Percentiles rank a stretch among this genome's conserved stretches.
These are phyloP conservation scores for Notothenia rossii DNA, from an alignment of 2,113 vertebrate genomes.

Conservation along the genomic window DNA sequence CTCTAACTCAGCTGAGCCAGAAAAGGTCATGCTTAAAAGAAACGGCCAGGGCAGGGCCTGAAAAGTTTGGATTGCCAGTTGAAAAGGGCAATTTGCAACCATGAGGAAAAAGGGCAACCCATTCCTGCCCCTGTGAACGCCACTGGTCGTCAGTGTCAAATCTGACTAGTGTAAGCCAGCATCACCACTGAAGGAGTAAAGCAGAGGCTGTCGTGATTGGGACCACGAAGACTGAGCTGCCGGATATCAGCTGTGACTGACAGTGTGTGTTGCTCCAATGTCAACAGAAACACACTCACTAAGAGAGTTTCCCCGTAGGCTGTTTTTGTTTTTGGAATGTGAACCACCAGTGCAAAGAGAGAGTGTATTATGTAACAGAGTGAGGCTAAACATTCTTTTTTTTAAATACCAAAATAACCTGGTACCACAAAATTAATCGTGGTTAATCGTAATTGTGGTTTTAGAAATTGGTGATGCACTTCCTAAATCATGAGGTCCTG, in stretches of 20 bases:
- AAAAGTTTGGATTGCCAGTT: slow-evolving; percentile 68
- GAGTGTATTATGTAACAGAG: background rate
- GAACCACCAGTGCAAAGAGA: background rate
- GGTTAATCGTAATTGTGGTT: no score
- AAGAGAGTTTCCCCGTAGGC: slow-evolving; percentile 8
- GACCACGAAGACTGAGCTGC: slow-evolving; percentile 44
- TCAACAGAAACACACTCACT: slow-evolving; percentile 36
- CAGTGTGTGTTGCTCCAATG: slow-evolving; percentile 34
- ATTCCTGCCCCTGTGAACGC: slow-evolving; percentile 56
- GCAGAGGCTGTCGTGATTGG: slow-evolving; percentile 39
- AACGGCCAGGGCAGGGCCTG: slow-evolving; percentile 49
- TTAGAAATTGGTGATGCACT: no score
- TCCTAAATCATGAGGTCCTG: no score
- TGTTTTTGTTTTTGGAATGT: slow-evolving; percentile 27
- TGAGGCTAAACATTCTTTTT: background rate
- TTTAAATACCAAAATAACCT: background rate
- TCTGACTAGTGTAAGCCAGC: slow-evolving; percentile 43
- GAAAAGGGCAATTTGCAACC: slow-evolving; percentile 78
- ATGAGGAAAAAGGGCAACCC: slow-evolving; percentile 69
- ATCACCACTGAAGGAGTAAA: slow-evolving; percentile 28
- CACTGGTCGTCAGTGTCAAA: slow-evolving; percentile 66
- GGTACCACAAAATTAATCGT: no score
- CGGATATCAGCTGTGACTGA: slow-evolving; percentile 48
- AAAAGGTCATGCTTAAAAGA: slow-evolving; percentile 62
- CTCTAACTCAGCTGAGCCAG: slow-evolving; percentile 36